Conservation (phyloP, 2,113 vertebrate species). For the Eptesicus fuscus region DNA sequence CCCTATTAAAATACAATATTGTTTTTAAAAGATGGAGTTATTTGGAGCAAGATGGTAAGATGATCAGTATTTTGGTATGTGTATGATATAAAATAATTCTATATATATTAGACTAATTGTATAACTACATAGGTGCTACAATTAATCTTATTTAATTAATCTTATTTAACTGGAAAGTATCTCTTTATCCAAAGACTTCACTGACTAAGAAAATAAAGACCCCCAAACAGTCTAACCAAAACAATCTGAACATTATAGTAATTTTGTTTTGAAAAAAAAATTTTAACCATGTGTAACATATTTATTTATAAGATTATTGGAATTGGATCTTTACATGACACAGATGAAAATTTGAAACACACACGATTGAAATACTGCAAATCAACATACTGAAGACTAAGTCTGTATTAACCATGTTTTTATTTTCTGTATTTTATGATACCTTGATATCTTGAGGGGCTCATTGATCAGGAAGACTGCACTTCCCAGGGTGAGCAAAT, state of each 20-base stretch:
- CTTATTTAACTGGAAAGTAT: neutral
- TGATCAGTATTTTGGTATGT: neutral
- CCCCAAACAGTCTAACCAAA: neutral
- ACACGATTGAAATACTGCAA: neutral
- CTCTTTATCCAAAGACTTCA: constrained; percentile 13
- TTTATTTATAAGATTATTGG: neutral
- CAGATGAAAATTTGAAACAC: neutral
- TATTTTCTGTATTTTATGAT: neutral
- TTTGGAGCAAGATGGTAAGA: constrained; percentile 12
- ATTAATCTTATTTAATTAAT: constrained; percentile 49
- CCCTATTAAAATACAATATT: neutral
- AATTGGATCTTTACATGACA: neutral
- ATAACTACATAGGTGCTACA: neutral
- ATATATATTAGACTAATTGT: constrained; percentile 42
- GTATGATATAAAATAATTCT: constrained; percentile 37
- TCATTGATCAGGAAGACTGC: neutral
- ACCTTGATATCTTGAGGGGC: neutral
- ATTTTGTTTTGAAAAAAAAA: neutral
- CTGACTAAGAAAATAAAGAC: constrained; percentile 15
- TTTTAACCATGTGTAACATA: neutral
- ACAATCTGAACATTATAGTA: neutral
- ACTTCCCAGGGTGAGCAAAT: neutral
- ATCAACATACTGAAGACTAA: neutral
- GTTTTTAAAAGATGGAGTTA: neutral
- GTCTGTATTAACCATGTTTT: neutral